Conservation (phyloP, 2,888 invertebrate genomes). For the Cheilosia scutellata region DNA sequence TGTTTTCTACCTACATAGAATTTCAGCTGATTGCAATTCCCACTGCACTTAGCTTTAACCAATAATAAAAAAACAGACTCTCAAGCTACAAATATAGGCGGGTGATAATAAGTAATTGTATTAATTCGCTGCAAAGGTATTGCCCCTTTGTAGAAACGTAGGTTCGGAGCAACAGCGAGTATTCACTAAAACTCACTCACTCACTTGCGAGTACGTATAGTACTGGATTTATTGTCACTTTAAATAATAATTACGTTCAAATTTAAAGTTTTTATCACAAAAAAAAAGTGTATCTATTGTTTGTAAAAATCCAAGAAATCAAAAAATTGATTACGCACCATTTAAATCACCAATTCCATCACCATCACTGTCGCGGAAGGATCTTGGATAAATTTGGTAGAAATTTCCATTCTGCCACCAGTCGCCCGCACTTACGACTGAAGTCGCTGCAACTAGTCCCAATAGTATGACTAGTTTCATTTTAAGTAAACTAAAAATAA, state of each 20-base stretch:
- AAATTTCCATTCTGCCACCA: slow-evolving; percentile 85
- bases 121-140: too few species aligned
- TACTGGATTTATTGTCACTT: too few species aligned
- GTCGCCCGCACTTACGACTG: slow-evolving; percentile 75
- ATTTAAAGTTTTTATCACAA: neutral
- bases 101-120: too few species aligned
- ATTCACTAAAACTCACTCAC: too few species aligned
- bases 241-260: neutral
- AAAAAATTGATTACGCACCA: slow-evolving; percentile 81
- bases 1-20: too few species aligned
- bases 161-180: too few species aligned
- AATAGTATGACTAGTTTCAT: slow-evolving; percentile 46
- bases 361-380: slow-evolving; percentile 91
- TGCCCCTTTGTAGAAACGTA: too few species aligned
- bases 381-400: slow-evolving; percentile 92
- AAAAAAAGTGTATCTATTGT: neutral
- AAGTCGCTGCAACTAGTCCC: slow-evolving; percentile 30
- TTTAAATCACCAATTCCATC: slow-evolving; percentile 89
- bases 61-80: too few species aligned
- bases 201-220: too few species aligned
- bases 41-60: too few species aligned
- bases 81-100: too few species aligned
- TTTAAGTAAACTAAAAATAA: neutral
- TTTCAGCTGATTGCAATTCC: too few species aligned
- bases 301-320: neutral